A percentile compares a stretch with the other conserved stretches of the same genome.
Evolutionary conservation across 2,113 vertebrate species (phyloP).

Genomic region (Vidua chalybeata): DNA sequence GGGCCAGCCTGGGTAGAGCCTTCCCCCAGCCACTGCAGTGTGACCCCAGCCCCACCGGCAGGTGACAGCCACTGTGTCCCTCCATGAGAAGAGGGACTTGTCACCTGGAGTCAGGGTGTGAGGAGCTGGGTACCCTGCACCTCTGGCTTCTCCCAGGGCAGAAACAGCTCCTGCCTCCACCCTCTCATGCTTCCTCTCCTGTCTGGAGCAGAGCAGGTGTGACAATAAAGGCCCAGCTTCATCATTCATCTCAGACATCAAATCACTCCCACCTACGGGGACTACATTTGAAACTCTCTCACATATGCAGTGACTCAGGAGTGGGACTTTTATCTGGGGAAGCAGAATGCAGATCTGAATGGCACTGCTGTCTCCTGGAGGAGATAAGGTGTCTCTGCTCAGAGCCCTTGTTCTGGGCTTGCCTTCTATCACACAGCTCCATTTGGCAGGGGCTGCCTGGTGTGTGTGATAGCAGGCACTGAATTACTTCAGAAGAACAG

Average conservation of each 20-base stretch:
- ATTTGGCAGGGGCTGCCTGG: constrained; percentile 28
- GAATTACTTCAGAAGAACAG: constrained; percentile 13
- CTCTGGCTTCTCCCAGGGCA: background rate
- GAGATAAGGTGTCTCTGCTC: background rate
- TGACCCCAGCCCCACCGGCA: background rate
- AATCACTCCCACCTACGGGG: background rate
- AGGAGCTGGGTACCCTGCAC: background rate
- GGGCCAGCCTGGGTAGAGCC: background rate
- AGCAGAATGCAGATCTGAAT: background rate
- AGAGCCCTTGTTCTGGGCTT: background rate
- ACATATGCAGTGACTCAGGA: background rate
- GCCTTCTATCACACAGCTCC: constrained; percentile 25
- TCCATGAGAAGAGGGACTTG: background rate
- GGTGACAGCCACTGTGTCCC: background rate
- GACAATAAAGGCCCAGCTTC: background rate
- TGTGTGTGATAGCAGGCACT: constrained; percentile 3
- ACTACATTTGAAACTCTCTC: background rate
- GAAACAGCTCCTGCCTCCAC: background rate
- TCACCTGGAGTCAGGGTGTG: background rate
- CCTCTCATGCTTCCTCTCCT: background rate
- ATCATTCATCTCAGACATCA: background rate
- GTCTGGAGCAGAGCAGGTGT: background rate
- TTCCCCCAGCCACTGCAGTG: background rate
- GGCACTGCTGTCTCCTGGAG: constrained; percentile 34
- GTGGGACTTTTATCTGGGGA: background rate